These are phyloP conservation scores for Tenthredo mesomela DNA, from an alignment of 2,888 invertebrate genomes.

Conservation along the genomic window DNA sequence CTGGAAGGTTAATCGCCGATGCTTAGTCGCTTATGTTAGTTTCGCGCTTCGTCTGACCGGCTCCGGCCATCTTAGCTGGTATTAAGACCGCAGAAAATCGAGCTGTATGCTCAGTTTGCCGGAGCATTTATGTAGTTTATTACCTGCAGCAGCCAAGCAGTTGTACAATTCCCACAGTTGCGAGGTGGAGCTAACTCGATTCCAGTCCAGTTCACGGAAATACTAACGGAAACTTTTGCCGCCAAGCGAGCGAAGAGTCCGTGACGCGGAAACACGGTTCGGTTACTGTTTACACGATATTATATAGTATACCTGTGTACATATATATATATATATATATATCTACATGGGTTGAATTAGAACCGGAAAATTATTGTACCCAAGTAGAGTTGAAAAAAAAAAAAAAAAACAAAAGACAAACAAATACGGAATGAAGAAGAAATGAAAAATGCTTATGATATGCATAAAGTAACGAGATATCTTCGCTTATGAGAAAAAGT, in stretches of 20 bases:
- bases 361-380: not conserved
- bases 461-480: not conserved
- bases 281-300: not conserved
- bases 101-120: not conserved
- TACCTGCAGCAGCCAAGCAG: not conserved
- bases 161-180: conserved; percentile 55
- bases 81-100: conserved; percentile 12
- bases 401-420: not conserved
- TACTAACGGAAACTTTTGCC: conserved; percentile 68
- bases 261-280: conserved; percentile 69
- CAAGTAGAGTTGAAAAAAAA: not conserved
- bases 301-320: not conserved
- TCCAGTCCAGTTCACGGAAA: conserved; percentile 74
- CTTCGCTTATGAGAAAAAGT: not conserved
- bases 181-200: conserved; percentile 60
- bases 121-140: conserved; percentile 9
- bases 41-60: not conserved
- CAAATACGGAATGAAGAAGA: not conserved
- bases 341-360: not conserved
- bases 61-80: conserved; percentile 11
- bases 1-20: conserved; percentile 7
- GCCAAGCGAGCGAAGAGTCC: conserved; percentile 51
- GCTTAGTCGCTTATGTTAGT: not conserved
- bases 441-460: not conserved
- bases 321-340: not conserved